Base-by-base conservation (phyloP, 2,888 invertebrate species). In the Habrosyne pyritoides region DNA sequence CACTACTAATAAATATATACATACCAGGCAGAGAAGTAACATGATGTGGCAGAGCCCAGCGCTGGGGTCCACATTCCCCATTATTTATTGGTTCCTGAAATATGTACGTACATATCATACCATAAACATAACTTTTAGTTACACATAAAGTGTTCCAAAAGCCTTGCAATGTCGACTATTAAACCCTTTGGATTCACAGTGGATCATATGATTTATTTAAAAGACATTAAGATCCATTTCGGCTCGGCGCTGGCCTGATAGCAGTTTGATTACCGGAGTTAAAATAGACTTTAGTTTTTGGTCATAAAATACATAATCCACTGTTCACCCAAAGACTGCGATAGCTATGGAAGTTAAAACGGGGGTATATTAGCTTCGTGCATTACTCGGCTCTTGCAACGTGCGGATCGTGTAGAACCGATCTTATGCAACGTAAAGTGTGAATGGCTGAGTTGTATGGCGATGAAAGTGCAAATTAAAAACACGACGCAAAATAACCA, bases 21-120 rank as follows among this genome's bases (percentile, higher is more conserved):
- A 70, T 85, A 94, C 94, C 94, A 66, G 94, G 94, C 61, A 94
- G 79, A 10, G 94, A 94, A 47, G 94, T 94, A 60, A 94, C 93
- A 78, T 93, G 94, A 61, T 94, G 94, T 69, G 94, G 94, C 61
- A 94, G 74, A 36, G 91, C 89, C 93, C 93, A 93, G 57, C 93
- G 91, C 64, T 92, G 92, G 47, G 91, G 85, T 46, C 87, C 78
- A 70, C 87, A 83, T 63, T 92, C 91, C 57, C 81, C 83, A 70
- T 74, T 79, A 66, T 62, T 69, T 51, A 67, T 67, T 59, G 73
- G 66, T 68, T 91, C 91, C 91, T 91, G 86, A 3, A 84, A 85
- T 65, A 84, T 14, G 55, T 61, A 52, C 50, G 30, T n/a, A 33
- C 7, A 42, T n/a, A 18, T 36, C 42, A 57, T n/a, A n/a, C n/a